Base-by-base conservation (phyloP, 1,140 invertebrate genomes). In the Drosophila navojoa region DNA sequence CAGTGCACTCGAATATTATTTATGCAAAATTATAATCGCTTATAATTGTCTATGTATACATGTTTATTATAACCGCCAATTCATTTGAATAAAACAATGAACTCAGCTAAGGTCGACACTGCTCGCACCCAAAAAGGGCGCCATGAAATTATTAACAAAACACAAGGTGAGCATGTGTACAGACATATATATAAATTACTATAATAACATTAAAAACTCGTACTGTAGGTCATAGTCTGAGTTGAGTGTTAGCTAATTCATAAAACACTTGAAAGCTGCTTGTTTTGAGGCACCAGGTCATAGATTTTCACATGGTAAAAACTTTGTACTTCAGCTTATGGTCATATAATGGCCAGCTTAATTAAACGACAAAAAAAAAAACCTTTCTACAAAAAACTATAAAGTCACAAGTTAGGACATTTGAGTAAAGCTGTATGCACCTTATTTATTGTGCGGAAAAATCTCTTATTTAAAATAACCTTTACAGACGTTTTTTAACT, bases 1-100 rank as follows among this genome's bases (percentile, higher is more conserved):
- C 32, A 32, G 6, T 32, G 58, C 58, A n/a, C 55, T 57, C 50
- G 64, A 55, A 60, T 35, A 52, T 54, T 53, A 62, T 68, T 45
- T 54, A 22, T 22, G n/a, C 61, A 47, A 59, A 76, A 80, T 80
- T 71, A 67, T 61, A 32, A 27, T 52, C 35, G 42, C 47, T 27
- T 54, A 38, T 66, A 25, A 52, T 53, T 53, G 3, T 38, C 2
- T 15, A 60, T 29, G 15, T n/a, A 40, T 29, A 45, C 22, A 4
- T 62, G 45, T 63, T 44, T 29, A 63, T 53, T 53, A 29, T 42
- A 6, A 15, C 15, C n/a, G 7, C 13, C 32, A n/a, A 16, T 42
- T 50, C 61, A 66, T 50, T 63, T 62, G 59, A 67, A 72, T 69
- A 40, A 63, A 67, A 76, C 70, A 72, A 84, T 72, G 76, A 69